Base-by-base conservation (phyloP, 2,113 vertebrate species). In the Zosterops hypoxanthus region DNA sequence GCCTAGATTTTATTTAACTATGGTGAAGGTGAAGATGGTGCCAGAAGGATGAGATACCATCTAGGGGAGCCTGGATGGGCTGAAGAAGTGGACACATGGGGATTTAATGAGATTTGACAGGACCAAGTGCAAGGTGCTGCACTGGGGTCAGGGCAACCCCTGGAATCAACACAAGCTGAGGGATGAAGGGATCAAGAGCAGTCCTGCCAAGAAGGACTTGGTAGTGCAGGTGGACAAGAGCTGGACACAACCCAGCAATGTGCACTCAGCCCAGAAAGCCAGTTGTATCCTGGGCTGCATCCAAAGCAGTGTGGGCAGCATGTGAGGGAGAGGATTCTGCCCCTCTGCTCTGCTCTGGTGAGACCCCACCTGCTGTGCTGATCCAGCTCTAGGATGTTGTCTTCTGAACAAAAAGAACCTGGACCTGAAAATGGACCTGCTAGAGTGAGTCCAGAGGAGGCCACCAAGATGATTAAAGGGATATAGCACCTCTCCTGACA, bases 141-240 rank as follows among this genome's bases (percentile, higher is more conserved):
- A 41, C n/a, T 1, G 0, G 25, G 24, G 17, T 11, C 5, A 5
- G 29, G 16, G 14, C 39, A 75, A 25, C 1, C 39, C 8, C 2
- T 0, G 1, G 5, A 41, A 56, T 42, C 19, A 52, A 2, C n/a
- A 28, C 12, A 4, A 4, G 19, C 24, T 66, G 28, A 19, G 9
- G 12, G 2, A 28, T 72, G 44, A 28, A 88, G 3, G 8, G 15
- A 28, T 59, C 23, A 20, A 66, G 14, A 7, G 5, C 44, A 66
- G 60, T 14, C 46, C 16, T 39, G 33, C 52, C 1, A 1, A 52
- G 59, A 88, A 75, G 46, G 41, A 25, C 14, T 53, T 68, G 24
- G 20, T 46, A 3, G 3, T n/a, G 2, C 39, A 4, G 28, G 23
- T 59, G 39, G 52, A 8, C 2, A 5, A 82, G 69, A 4, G 20